Conservation (phyloP, 2,888 invertebrate species). For the Drosophila niveifrons region DNA sequence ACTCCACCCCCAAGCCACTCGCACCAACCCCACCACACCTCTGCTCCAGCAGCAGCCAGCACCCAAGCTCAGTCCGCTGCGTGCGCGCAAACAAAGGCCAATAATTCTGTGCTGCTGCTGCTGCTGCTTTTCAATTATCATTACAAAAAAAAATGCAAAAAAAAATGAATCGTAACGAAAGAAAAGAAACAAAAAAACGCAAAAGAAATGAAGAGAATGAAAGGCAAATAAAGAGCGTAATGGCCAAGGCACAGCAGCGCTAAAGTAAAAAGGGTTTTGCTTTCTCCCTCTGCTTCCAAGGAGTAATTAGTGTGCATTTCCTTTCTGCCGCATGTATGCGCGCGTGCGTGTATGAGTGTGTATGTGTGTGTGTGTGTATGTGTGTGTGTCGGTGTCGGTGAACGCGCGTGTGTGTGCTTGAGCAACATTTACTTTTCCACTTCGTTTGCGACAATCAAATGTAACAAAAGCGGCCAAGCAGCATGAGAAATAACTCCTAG, state of each 20-base stretch:
- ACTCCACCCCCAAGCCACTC: not conserved
- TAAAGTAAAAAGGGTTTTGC: constrained; percentile 44
- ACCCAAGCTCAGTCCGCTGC: constrained; percentile 20
- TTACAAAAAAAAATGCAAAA: constrained; percentile 27
- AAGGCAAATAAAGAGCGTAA: constrained; percentile 61
- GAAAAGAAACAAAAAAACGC: constrained; percentile 18
- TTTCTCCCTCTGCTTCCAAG: constrained; percentile 38
- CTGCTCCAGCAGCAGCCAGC: not conserved
- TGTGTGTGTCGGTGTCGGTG: not conserved
- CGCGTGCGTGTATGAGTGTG: constrained; percentile 1
- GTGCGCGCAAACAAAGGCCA: constrained; percentile 57
- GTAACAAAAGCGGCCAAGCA: constrained; percentile 62
- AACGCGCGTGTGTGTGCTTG: constrained; percentile 20
- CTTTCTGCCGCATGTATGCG: constrained; percentile 32
- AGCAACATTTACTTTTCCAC: constrained; percentile 77
- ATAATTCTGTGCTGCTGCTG: constrained; percentile 43
- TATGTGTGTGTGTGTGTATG: constrained; percentile 22
- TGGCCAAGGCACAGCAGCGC: constrained; percentile 53
- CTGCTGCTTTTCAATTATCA: constrained; percentile 58
- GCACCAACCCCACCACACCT: no score
- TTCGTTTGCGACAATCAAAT: constrained; percentile 80
- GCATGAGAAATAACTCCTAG: constrained; percentile 33
- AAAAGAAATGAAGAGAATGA: constrained; percentile 43
- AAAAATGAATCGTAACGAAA: constrained; percentile 3
- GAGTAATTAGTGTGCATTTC: constrained; percentile 79